phyloP scores from a whole-genome alignment of 2,113 vertebrate genomes.

The Nyctereutes procyonoides region DNA sequence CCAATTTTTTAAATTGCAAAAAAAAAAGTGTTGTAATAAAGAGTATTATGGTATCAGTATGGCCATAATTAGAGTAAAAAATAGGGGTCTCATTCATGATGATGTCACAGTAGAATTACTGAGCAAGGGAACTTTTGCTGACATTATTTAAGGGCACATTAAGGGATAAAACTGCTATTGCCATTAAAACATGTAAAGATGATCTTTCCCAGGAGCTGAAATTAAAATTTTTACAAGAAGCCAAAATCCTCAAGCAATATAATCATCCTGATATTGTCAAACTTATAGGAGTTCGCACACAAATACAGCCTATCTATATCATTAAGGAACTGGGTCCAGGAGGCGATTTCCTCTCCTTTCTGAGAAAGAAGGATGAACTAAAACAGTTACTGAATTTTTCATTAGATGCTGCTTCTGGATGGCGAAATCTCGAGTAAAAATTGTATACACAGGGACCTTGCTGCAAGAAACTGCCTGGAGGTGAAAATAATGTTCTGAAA shows the following conservation, averaged over 20 bases:
- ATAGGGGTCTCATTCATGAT: conserved; percentile 94
- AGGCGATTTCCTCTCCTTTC: conserved; percentile 95
- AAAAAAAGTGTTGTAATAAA: conserved; percentile 58
- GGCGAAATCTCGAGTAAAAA: conserved; percentile 95
- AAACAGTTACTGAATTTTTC: conserved; percentile 95
- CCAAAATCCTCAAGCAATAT: conserved; percentile 97
- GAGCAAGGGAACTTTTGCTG: conserved; percentile 94
- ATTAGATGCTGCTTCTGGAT: conserved; percentile 95
- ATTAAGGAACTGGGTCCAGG: conserved; percentile 85
- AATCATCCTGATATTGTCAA: conserved; percentile 97
- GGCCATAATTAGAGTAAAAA: conserved; percentile 90
- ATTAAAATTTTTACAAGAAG: conserved; percentile 96
- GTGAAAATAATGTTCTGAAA: conserved; percentile 94
- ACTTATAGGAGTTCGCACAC: conserved; percentile 94
- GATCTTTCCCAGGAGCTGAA: conserved; percentile 94
- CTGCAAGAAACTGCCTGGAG: conserved; percentile 95
- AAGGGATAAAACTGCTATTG: conserved; percentile 93
- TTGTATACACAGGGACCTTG: conserved; percentile 97
- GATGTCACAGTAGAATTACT: conserved; percentile 92
- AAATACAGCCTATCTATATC: conserved; percentile 88
- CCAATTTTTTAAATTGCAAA: conserved; percentile 56
- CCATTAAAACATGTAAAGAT: conserved; percentile 96
- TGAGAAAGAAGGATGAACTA: conserved; percentile 97
- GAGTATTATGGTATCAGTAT: conserved; percentile 40
- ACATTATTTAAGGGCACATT: conserved; percentile 93